Evolutionary conservation across 2,113 vertebrate species (phyloP).

Genomic region (Zingel zingel): DNA sequence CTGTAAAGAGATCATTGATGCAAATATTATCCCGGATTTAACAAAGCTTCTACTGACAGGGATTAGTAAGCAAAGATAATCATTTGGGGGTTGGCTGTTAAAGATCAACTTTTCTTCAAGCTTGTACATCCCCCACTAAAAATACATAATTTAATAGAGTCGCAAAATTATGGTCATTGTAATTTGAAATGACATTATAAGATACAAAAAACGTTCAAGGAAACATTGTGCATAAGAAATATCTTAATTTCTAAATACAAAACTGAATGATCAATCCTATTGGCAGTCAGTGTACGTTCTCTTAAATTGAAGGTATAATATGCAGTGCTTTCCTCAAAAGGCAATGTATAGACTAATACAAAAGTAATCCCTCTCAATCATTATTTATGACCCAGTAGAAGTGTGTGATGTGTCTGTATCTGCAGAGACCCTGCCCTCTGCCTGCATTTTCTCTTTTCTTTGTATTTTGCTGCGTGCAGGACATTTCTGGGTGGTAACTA

Average conservation of each 20-base stretch:
- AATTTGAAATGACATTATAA: background rate
- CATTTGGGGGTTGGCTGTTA: background rate
- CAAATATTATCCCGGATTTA: background rate
- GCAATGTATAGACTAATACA: too few species aligned
- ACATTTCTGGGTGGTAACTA: too few species aligned
- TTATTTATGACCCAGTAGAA: too few species aligned
- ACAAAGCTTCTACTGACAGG: background rate
- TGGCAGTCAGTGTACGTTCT: background rate
- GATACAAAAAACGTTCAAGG: background rate
- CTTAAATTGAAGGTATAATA: background rate
- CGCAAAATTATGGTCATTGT: background rate
- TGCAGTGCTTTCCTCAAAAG: too few species aligned
- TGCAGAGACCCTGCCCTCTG: too few species aligned
- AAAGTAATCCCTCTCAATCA: too few species aligned
- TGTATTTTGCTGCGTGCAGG: too few species aligned
- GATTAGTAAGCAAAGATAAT: background rate
- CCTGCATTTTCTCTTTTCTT: too few species aligned
- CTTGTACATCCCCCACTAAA: background rate
- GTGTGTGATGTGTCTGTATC: too few species aligned
- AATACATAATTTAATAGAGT: background rate
- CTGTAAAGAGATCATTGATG: background rate
- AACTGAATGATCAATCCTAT: background rate
- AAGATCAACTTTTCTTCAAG: too few species aligned
- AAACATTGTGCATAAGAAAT: background rate
- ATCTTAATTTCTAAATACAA: background rate